Percentiles rank a stretch among this genome's conserved stretches.
These are phyloP conservation scores for Catharus minimus DNA, from an alignment of 2,113 vertebrate genomes.

Conservation along the genomic window DNA sequence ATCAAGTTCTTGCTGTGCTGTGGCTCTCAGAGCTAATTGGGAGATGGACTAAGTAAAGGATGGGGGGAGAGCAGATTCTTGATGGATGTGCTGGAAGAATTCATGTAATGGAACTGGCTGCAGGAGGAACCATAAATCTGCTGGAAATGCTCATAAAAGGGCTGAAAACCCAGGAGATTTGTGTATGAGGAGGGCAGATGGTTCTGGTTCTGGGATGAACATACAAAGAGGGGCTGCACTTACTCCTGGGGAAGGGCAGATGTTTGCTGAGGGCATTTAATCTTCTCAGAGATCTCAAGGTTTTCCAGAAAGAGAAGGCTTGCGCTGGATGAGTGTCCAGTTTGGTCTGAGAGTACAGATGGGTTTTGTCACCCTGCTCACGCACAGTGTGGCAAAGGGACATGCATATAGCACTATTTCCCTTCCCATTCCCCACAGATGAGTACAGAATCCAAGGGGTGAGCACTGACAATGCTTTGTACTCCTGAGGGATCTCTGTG, in stretches of 20 bases:
- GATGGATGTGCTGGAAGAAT: neutral
- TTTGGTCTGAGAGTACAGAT: accelerated
- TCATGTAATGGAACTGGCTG: neutral
- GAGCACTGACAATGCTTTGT: neutral
- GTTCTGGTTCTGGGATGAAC: neutral
- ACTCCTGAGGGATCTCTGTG: neutral
- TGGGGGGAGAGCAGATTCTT: neutral
- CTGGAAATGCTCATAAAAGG: neutral
- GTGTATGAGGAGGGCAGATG: neutral
- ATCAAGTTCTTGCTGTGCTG: neutral
- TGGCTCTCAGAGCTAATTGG: neutral
- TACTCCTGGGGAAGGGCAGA: neutral
- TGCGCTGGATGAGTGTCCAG: accelerated
- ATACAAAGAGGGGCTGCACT: neutral
- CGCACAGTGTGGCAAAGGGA: neutral
- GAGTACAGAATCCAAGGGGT: neutral
- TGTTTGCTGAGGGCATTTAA: neutral
- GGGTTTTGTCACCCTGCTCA: neutral
- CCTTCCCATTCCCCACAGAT: neutral
- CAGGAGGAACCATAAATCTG: constrained; percentile 6
- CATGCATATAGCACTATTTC: neutral
- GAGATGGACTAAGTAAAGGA: neutral
- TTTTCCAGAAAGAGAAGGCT: neutral
- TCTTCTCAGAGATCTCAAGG: neutral
- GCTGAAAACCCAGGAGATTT: neutral